phyloP scores from a whole-genome alignment of 30 jellyfish, hydroid and myxozoan genomes.

The Cassiopea andromeda region DNA sequence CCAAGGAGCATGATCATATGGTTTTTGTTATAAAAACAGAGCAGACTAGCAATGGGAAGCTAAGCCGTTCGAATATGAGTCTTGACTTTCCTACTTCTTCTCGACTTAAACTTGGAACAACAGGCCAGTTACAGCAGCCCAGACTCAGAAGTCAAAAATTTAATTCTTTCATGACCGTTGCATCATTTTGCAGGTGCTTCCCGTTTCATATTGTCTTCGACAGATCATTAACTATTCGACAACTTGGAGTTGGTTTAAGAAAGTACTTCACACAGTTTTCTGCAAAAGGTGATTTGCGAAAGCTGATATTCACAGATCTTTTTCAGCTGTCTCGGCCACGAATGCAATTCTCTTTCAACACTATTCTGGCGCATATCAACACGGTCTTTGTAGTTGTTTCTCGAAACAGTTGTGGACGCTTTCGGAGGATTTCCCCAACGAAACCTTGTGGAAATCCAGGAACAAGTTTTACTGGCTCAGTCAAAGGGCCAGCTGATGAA shows the following conservation, averaged over 20 bases:
- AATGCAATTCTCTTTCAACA: slow-evolving; percentile 73
- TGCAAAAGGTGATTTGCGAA: background rate
- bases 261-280: slow-evolving; percentile 58
- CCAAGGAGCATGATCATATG: slow-evolving; percentile 62
- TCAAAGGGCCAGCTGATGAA: slow-evolving; percentile 42
- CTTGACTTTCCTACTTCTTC: slow-evolving; percentile 24
- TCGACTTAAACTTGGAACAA: slow-evolving; percentile 61
- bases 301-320: slow-evolving; percentile 52
- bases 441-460: slow-evolving; percentile 41
- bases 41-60: slow-evolving; percentile 11
- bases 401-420: slow-evolving; percentile 65
- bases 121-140: slow-evolving; percentile 47
- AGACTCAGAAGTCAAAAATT: slow-evolving; percentile 40
- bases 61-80: slow-evolving; percentile 8
- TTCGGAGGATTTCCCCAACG: slow-evolving; percentile 59
- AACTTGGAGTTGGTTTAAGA: slow-evolving; percentile 60
- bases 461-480: background rate
- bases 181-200: slow-evolving; percentile 76
- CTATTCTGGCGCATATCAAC: slow-evolving; percentile 77
- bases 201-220: slow-evolving; percentile 90
- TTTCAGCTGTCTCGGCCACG: slow-evolving; percentile 77
- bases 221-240: slow-evolving; percentile 60
- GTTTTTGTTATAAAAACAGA: slow-evolving; percentile 60
- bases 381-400: slow-evolving; percentile 83
- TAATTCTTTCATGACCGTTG: slow-evolving; percentile 62